Evolutionary conservation across 1,140 invertebrate species (phyloP).

Genomic region (Cyrtorhinus lividipennis): DNA sequence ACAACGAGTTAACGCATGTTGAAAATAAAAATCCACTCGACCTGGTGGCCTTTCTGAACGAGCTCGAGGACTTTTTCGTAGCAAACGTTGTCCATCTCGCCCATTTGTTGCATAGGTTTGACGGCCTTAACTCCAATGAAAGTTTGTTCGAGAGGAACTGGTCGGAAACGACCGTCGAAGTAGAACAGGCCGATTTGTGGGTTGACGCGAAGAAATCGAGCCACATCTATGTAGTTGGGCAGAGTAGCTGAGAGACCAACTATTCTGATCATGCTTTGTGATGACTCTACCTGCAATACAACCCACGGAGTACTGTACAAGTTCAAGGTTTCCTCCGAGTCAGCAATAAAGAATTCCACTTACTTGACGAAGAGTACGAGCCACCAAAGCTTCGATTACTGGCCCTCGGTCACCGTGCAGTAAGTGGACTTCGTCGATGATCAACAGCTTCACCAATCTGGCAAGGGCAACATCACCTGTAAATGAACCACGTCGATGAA

Average conservation of each 20-base stretch:
- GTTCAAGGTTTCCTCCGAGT: neutral
- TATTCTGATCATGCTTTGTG: constrained; percentile 93
- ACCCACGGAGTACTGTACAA: neutral
- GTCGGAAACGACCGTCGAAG: constrained; percentile 92
- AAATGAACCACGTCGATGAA: no score
- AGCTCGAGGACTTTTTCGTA: constrained; percentile 84
- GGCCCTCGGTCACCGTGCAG: constrained; percentile 94
- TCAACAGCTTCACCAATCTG: constrained; percentile 82
- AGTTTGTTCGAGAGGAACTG: constrained; percentile 83
- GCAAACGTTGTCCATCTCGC: constrained; percentile 83
- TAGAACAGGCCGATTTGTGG: constrained; percentile 86
- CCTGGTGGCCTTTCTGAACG: constrained; percentile 79
- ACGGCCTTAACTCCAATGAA: constrained; percentile 81
- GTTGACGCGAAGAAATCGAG: constrained; percentile 86
- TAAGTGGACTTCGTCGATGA: constrained; percentile 98
- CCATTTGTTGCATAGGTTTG: constrained; percentile 58
- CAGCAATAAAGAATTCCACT: neutral
- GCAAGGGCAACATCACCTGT: constrained; percentile 78
- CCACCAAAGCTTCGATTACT: constrained; percentile 93
- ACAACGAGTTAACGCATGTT: neutral
- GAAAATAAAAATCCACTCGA: constrained; percentile 25
- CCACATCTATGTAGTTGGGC: constrained; percentile 96
- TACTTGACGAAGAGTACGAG: constrained; percentile 79
- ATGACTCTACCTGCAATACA: constrained; percentile 74
- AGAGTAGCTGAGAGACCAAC: constrained; percentile 95